Percentiles rank a stretch among this genome's conserved stretches.
Evolutionary conservation across 1,140 invertebrate species (phyloP).

Genomic region (Drosophila pandora): DNA sequence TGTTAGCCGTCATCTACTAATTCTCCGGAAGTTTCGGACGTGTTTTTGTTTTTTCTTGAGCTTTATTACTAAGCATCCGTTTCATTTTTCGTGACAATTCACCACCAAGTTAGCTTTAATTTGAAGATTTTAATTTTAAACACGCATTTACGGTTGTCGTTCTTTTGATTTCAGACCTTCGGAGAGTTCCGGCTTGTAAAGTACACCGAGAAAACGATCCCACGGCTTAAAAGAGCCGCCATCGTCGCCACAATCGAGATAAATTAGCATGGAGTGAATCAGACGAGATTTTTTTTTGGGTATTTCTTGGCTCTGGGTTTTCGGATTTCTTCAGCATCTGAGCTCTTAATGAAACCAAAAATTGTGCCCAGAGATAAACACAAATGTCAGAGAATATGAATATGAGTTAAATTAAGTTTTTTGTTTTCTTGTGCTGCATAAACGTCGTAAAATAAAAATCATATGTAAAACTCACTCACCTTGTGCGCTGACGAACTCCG

Average conservation of each 20-base stretch:
- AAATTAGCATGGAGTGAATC: slow-evolving; percentile 74
- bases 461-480: slow-evolving; percentile 80
- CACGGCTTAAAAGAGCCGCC: slow-evolving; percentile 45
- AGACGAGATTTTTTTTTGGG: slow-evolving; percentile 36
- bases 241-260: slow-evolving; percentile 34
- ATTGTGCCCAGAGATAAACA: slow-evolving; percentile 25
- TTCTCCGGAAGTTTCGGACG: slow-evolving; percentile 56
- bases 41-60: slow-evolving; percentile 59
- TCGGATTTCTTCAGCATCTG: slow-evolving; percentile 21
- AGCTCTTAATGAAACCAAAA: slow-evolving; percentile 30
- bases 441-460: slow-evolving; percentile 41
- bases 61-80: slow-evolving; percentile 52
- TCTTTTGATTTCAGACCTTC: slow-evolving; percentile 51
- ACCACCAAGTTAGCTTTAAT: slow-evolving; percentile 28
- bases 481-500: slow-evolving; percentile 60
- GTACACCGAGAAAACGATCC: slow-evolving; percentile 46
- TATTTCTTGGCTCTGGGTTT: slow-evolving; percentile 22
- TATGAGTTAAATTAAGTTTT: slow-evolving; percentile 63
- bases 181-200: slow-evolving; percentile 69
- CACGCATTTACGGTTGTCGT: slow-evolving; percentile 57
- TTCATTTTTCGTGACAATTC: slow-evolving; percentile 70
- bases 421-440: slow-evolving; percentile 48
- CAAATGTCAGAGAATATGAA: slow-evolving; percentile 50
- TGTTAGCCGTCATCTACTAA: slow-evolving; percentile 10
- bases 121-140: slow-evolving; percentile 51